Conservation (phyloP, 2,113 vertebrate genomes). For the Gorilla gorilla region DNA sequence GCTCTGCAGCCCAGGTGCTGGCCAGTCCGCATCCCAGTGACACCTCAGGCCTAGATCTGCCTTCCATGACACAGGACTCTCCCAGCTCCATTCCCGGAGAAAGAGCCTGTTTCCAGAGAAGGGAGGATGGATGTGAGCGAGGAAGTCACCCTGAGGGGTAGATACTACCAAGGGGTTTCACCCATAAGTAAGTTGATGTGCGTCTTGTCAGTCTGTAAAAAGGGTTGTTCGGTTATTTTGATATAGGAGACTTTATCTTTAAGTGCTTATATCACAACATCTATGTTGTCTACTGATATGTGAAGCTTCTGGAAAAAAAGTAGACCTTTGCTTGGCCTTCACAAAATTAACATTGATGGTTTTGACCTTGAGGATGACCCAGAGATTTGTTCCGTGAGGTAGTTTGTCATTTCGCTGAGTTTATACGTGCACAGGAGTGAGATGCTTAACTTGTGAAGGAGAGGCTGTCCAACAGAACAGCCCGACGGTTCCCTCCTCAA, state of each 20-base stretch:
- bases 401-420: background rate
- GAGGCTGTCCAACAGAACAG: fast-evolving
- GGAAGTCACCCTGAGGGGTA: background rate
- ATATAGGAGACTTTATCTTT: background rate
- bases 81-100: fast-evolving
- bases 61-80: background rate
- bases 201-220: background rate
- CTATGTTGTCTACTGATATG: fast-evolving
- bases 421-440: background rate
- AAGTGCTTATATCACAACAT: fast-evolving
- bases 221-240: too few relatives aligned
- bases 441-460: background rate
- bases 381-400: background rate
- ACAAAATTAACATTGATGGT: background rate
- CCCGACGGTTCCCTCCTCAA: background rate
- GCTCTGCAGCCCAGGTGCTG: fast-evolving
- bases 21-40: fast-evolving
- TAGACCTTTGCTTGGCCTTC: background rate
- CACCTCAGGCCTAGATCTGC: background rate
- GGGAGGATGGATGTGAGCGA: background rate
- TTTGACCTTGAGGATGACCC: background rate
- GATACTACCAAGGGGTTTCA: background rate
- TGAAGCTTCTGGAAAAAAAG: background rate
- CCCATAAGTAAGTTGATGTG: background rate
- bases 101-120: background rate